A percentile compares a stretch with the other conserved stretches of the same genome.
phyloP scores from a whole-genome alignment of 2,888 invertebrate species.

The Apotomis betuletana region DNA sequence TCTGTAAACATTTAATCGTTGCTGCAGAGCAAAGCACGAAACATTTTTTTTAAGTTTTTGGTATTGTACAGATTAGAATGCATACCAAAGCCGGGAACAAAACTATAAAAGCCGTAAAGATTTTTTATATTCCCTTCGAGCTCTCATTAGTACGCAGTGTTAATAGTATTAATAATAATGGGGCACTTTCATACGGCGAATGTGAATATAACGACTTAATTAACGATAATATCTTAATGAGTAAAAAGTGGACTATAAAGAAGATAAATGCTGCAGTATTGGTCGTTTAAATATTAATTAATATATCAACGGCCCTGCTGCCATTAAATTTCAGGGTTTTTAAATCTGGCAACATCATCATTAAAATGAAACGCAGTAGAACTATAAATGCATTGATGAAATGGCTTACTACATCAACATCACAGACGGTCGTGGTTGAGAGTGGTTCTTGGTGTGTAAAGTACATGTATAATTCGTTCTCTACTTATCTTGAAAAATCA shows the following conservation, averaged over 20 bases:
- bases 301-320: slow-evolving; percentile 2
- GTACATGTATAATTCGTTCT: no score
- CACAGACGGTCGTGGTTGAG: neutral
- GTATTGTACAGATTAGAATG: slow-evolving; percentile 5
- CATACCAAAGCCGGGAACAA: slow-evolving; percentile 20
- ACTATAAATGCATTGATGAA: neutral
- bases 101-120: slow-evolving; percentile 33
- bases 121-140: slow-evolving; percentile 27
- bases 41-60: neutral
- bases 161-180: slow-evolving; percentile 35
- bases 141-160: slow-evolving; percentile 35
- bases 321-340: slow-evolving; percentile 2
- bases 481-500: neutral
- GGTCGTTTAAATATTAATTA: slow-evolving; percentile 17
- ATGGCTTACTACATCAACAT: neutral
- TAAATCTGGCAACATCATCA: neutral
- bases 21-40: neutral
- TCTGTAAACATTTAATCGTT: neutral
- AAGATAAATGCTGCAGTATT: slow-evolving; percentile 24
- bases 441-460: neutral
- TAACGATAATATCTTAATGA: slow-evolving; percentile 37
- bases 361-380: neutral
- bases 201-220: slow-evolving; percentile 37
- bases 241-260: slow-evolving; percentile 41
- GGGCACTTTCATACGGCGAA: slow-evolving; percentile 29